Evolutionary conservation across 1,140 invertebrate species (phyloP).

Genomic region (Trichomalopsis sarcophagae): DNA sequence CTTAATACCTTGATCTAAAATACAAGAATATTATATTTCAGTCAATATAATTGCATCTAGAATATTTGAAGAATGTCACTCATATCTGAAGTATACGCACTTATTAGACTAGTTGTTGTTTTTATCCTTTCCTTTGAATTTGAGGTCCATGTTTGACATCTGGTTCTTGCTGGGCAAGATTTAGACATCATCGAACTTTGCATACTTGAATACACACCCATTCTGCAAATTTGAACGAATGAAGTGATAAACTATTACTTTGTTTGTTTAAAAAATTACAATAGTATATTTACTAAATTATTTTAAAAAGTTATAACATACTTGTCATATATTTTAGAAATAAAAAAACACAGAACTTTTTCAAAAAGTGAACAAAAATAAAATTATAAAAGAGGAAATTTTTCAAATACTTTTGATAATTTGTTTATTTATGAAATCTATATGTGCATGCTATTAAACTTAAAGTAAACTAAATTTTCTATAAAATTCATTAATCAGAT

Average conservation of each 20-base stretch:
- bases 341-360: background rate
- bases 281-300: background rate
- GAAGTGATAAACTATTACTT: constrained; percentile 2
- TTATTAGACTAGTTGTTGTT: constrained; percentile 63
- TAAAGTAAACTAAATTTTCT: constrained; percentile 45
- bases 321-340: constrained; percentile 15
- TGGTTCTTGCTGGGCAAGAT: constrained; percentile 61
- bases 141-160: constrained; percentile 73
- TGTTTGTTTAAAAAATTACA: background rate
- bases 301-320: constrained; percentile 42
- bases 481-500: constrained; percentile 56
- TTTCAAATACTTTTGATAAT: constrained; percentile 3
- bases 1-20: constrained; percentile 68
- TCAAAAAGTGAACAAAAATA: constrained; percentile 3
- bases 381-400: constrained; percentile 20
- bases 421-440: constrained; percentile 47
- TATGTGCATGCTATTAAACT: constrained; percentile 25
- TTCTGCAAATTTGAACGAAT: constrained; percentile 55
- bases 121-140: constrained; percentile 67
- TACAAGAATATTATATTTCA: constrained; percentile 27
- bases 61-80: constrained; percentile 30
- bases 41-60: background rate
- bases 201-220: constrained; percentile 56
- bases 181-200: constrained; percentile 54
- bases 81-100: constrained; percentile 57